Evolutionary conservation across 1,140 invertebrate genomes (phyloP).

Genomic region (Batillaria attramentaria): DNA sequence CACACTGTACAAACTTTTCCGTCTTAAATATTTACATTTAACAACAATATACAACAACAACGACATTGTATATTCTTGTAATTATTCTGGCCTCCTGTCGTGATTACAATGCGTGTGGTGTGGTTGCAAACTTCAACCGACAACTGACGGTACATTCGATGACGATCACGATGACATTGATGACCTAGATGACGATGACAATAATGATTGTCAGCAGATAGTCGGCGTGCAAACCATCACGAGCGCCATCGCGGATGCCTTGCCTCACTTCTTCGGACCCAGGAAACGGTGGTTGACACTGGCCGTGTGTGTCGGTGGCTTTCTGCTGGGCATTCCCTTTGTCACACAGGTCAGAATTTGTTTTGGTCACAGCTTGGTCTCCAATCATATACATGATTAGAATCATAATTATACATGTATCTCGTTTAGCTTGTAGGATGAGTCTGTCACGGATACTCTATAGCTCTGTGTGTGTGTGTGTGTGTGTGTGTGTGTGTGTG

Average conservation of each 20-base stretch:
- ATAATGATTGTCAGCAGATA: constrained; percentile 78
- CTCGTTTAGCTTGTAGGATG: too few species aligned
- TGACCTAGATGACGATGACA: too few species aligned
- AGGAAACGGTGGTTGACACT: constrained; percentile 59
- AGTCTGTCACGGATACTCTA: too few species aligned
- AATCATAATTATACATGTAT: too few species aligned
- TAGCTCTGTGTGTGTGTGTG: too few species aligned
- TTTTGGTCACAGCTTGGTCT: too few species aligned
- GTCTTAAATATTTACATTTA: too few species aligned
- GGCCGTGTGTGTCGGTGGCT: constrained; percentile 76
- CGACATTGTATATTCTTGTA: too few species aligned
- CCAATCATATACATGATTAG: neutral
- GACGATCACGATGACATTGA: too few species aligned
- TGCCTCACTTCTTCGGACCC: constrained; percentile 77
- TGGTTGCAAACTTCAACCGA: neutral
- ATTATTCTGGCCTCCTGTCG: too few species aligned
- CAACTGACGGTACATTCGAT: neutral
- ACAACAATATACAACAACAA: neutral
- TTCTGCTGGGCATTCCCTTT: constrained; percentile 79
- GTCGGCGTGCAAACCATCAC: constrained; percentile 99
- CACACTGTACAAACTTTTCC: constrained; percentile 2
- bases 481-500: too few species aligned
- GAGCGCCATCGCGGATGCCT: constrained; percentile 96
- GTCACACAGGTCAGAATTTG: constrained; percentile 75
- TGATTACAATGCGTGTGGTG: too few species aligned